Evolutionary conservation across 2,797 vertebrate species (phyloP), one percentile per base, ranked within the genome.

Genomic region (Botia kubotai): DNA sequence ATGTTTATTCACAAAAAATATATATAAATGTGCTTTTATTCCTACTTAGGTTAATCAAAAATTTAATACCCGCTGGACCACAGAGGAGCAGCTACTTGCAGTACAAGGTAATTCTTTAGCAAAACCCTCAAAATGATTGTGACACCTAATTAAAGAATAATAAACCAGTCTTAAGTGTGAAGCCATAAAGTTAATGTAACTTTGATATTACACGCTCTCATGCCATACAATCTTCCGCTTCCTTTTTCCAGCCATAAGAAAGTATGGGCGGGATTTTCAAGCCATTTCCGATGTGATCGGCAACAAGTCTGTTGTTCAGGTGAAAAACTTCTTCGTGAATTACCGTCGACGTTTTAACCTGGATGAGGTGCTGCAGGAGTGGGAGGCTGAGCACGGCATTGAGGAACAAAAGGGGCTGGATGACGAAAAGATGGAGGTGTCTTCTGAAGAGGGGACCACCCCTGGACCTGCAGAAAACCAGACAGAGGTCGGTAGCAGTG

Each of bases 291-390:
- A 99, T 90, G 97, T 99, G 92, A 98, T 99, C 89, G 97, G 98
- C 75, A 99, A 99, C 95, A 99, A 99, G 95, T 98, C 97, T 85
- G 94, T 99, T 89, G 97, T 97, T 81, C 98, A 99, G 95, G 97
- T 99, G 91, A 99, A 98, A 95, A 99, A 99, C 94, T 99, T 99
- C 94, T 99, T 99, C 86, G 97, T 99, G 90, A 99, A 99, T 94
- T 99, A 99, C 94, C 97, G 97, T 83, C 96, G 98, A 80, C 95
- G 98, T 74, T 99, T 99, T 94, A 99, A 99, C 95, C 95, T 99
- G 95, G 98, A 99, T 91, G 98, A 99, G 93, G 98, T 99, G 90
- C 95, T 99, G 90, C 97, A 98, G 94, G 98, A 99, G 93, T 99
- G 98, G 98, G 97, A 98, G 94, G 97, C 98, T 23, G 98, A 99